These are phyloP conservation scores for Microcebus lehilahytsara DNA, from an alignment of 2,113 vertebrate species.

Conservation along the genomic window DNA sequence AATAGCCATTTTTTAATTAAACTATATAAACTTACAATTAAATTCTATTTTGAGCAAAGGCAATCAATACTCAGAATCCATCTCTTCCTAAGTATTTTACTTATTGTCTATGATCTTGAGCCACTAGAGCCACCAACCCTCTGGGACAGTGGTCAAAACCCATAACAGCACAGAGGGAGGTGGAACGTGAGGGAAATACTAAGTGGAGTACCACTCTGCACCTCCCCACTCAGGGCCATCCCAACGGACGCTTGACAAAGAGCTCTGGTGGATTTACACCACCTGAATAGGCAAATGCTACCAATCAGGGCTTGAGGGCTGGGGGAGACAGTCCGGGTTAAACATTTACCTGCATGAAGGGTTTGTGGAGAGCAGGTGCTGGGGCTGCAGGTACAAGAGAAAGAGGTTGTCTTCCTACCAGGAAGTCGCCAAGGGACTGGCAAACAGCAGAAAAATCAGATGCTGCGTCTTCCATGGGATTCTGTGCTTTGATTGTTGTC, in stretches of 20 bases:
- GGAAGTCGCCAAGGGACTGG: background rate
- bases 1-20: background rate
- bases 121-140: background rate
- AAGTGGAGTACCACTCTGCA: background rate
- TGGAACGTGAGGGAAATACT: background rate
- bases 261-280: background rate
- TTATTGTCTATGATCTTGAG: background rate
- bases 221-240: background rate
- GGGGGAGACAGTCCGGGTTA: too few relatives aligned
- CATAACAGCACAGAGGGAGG: background rate
- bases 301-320: background rate
- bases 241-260: background rate
- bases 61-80: background rate
- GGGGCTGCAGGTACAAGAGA: background rate
- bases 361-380: background rate
- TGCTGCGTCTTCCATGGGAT: background rate
- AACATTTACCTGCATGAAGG: background rate
- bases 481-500: background rate
- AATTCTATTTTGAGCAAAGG: background rate
- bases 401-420: background rate
- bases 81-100: background rate
- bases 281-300: background rate
- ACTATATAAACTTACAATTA: background rate
- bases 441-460: background rate
- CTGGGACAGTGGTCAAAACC: background rate